Evolutionary conservation across 2,888 invertebrate species (phyloP).

Genomic region (Lypha dubia): DNA sequence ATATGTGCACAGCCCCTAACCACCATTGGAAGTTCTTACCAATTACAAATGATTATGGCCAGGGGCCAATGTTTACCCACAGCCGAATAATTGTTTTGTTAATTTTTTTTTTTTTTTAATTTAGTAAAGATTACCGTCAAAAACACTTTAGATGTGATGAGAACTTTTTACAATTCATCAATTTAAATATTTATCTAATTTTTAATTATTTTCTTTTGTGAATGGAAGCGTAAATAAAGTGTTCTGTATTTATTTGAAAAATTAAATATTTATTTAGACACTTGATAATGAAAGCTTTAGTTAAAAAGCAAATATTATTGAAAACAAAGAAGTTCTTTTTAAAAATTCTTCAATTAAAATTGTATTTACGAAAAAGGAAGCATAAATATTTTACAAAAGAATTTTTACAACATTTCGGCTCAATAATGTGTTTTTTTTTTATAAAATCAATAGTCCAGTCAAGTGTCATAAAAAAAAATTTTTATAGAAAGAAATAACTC

Average conservation of each 20-base stretch:
- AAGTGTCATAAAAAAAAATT: no score
- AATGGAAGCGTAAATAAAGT: slow-evolving; percentile 53
- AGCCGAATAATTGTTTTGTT: not conserved
- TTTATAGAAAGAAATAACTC: no score
- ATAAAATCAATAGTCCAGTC: no score
- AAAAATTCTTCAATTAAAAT: no score
- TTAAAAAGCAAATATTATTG: not conserved
- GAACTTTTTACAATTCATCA: slow-evolving; percentile 16
- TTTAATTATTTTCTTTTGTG: slow-evolving; percentile 15
- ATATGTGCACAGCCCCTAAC: no score
- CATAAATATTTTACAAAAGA: no score
- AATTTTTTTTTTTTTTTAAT: no score
- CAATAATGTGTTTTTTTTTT: no score
- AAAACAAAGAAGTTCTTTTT: no score
- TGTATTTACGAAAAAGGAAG: no score
- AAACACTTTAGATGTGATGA: slow-evolving; percentile 6
- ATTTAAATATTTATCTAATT: slow-evolving; percentile 42
- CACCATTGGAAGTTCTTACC: not conserved
- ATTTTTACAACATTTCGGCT: no score
- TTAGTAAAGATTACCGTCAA: not conserved
- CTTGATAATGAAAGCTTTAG: not conserved
- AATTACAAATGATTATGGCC: not conserved
- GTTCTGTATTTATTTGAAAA: not conserved
- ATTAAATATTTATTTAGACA: slow-evolving; percentile 5
- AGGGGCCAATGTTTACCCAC: not conserved